Base-by-base conservation (phyloP, 2,113 vertebrate genomes). In the Cynocephalus volans region DNA sequence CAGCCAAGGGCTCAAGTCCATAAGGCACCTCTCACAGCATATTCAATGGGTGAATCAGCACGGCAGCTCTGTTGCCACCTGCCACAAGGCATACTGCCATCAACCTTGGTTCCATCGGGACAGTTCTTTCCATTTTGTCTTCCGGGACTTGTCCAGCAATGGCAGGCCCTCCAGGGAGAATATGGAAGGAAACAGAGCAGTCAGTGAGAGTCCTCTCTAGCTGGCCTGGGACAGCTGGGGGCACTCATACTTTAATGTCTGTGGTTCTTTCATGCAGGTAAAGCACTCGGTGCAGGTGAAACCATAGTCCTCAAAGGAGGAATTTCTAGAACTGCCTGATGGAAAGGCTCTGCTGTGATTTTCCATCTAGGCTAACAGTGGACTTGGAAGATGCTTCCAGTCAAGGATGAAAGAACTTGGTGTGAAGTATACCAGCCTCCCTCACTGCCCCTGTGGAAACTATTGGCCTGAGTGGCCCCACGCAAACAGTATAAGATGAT, bases 1-100 rank as follows among this genome's bases (percentile, higher is more conserved):
- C 8, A 15, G 36, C 48, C 17, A 48, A 48, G 18, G 23, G 15
- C 21, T 69, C 69, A 48, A 3, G 12, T 65, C 50, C 50, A n/a
- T 73, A 56, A 50, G 73, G 64, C 64, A 4, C 52, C 18, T 19
- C 36, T 45, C 41, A 12, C 11, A 70, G 41, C 19, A 14, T 18
- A 36, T 4, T 9, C 12, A 48, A 26, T 5, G 21, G 67, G 24
- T 0, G 0, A 45, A 52, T 6, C 11, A 6, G 52, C 13, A 36
- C 0, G n/a, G 80, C 23, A 0, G 0, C 54, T 6, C 80, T 52
- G 50, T 15, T 79, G 52, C 41, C 45, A 10, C 33, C 52, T 79
- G 62, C 82, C 45, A 24, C 33, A 23, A 18, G 24, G 28, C 10
- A 19, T 24, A 33, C 41, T 6, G 70, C 62, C 24, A 3, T 31